These are phyloP conservation scores for Thymelicus lineola DNA, from an alignment of 2,888 invertebrate genomes.

Conservation along the genomic window DNA sequence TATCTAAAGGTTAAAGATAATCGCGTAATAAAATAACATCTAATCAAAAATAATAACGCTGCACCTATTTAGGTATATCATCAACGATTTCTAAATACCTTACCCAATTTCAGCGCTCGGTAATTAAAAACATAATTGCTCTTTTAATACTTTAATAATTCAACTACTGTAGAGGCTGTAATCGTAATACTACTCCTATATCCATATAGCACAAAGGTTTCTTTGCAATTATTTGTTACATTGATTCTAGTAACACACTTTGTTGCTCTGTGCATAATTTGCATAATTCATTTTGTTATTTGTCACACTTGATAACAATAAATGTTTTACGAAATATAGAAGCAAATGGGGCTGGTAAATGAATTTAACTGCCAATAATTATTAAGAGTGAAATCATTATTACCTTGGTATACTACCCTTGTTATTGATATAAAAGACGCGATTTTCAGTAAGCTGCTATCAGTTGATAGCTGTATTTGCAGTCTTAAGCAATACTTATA, in stretches of 20 bases:
- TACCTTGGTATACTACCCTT: slow-evolving; percentile 70
- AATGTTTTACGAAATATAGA: slow-evolving; percentile 42
- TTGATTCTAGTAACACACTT: slow-evolving; percentile 15
- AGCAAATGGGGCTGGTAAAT: slow-evolving; percentile 43
- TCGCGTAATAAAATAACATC: slow-evolving; percentile 28
- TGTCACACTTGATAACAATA: slow-evolving; percentile 19
- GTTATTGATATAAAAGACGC: slow-evolving; percentile 75
- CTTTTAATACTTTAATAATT: slow-evolving; percentile 37
- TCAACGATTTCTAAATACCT: slow-evolving; percentile 40
- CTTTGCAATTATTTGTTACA: slow-evolving; percentile 6
- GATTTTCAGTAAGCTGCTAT: slow-evolving; percentile 35
- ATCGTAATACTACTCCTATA: not conserved
- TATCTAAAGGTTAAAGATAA: slow-evolving; percentile 25
- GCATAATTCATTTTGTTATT: slow-evolving; percentile 13
- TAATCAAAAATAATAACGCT: slow-evolving; percentile 30
- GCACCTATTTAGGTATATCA: slow-evolving; percentile 26
- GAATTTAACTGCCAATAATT: slow-evolving; percentile 46
- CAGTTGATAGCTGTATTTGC: slow-evolving; percentile 40
- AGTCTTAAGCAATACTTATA: slow-evolving; percentile 16
- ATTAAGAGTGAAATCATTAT: slow-evolving; percentile 71
- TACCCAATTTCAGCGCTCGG: slow-evolving; percentile 37
- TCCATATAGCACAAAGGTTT: not conserved
- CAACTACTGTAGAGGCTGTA: slow-evolving; percentile 6
- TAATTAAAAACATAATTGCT: slow-evolving; percentile 39
- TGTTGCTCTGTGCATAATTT: slow-evolving; percentile 18